Evolutionary conservation across 2,797 vertebrate species (phyloP).

Genomic region (Rhinella marina): DNA sequence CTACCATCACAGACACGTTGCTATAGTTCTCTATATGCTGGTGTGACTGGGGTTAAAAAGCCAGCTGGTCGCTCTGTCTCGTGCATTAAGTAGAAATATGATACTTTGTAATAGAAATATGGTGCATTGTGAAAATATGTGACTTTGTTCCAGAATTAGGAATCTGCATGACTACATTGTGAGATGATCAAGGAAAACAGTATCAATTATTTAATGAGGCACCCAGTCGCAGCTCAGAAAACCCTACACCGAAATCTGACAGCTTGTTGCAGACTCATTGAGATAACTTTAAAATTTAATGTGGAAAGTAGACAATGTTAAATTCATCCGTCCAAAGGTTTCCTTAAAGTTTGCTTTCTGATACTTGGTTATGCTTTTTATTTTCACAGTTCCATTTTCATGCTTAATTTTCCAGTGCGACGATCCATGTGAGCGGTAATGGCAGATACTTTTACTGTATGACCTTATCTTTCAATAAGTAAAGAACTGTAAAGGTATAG

Average conservation of each 20-base stretch:
- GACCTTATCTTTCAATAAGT: neutral
- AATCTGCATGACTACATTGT: neutral
- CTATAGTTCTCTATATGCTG: conserved; percentile 37
- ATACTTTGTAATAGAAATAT: conserved; percentile 5
- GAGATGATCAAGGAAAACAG: conserved; percentile 16
- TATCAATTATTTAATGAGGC: conserved; percentile 47
- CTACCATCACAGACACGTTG: conserved; percentile 40
- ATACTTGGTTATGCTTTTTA: neutral
- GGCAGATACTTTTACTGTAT: neutral
- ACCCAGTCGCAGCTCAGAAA: conserved; percentile 10
- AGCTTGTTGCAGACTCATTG: neutral
- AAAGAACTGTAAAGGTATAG: too few relatives aligned
- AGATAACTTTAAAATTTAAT: conserved; percentile 35
- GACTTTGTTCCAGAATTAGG: conserved; percentile 17
- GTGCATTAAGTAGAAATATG: conserved; percentile 10
- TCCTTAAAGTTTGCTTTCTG: neutral
- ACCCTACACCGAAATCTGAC: conserved; percentile 17
- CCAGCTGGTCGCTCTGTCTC: neutral
- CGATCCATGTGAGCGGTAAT: neutral
- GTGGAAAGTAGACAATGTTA: conserved; percentile 4
- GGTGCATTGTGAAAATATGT: neutral
- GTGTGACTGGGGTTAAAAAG: conserved; percentile 26
- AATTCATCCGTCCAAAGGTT: neutral
- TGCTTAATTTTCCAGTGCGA: neutral
- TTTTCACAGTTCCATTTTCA: neutral